phyloP scores from a whole-genome alignment of 1,140 invertebrate species.

The Liolophura sinensis region DNA sequence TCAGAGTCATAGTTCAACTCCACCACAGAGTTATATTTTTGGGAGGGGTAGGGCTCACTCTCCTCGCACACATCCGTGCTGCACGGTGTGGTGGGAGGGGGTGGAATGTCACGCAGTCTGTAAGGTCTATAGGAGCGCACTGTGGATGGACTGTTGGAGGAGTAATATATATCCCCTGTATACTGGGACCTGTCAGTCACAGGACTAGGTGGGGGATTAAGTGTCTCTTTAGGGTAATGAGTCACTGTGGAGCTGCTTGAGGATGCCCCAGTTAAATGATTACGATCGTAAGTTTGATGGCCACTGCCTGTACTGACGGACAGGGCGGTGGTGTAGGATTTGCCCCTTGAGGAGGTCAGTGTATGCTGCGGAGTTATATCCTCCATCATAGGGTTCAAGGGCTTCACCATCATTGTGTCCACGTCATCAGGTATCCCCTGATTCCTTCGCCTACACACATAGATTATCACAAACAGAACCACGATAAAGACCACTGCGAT shows the following conservation, averaged over 20 bases:
- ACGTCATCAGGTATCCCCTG: constrained; percentile 21
- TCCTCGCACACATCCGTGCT: constrained; percentile 93
- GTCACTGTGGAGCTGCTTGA: constrained; percentile 70
- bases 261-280: constrained; percentile 77
- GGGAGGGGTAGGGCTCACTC: constrained; percentile 53
- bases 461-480: constrained; percentile 11
- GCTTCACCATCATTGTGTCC: constrained; percentile 46
- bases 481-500: constrained; percentile 45
- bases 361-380: constrained; percentile 30
- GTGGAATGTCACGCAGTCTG: constrained; percentile 73
- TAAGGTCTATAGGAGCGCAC: constrained; percentile 69
- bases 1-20: constrained; percentile 69
- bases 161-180: constrained; percentile 42
- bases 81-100: constrained; percentile 91
- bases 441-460: constrained; percentile 45
- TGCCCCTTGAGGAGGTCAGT: constrained; percentile 31
- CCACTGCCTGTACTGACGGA: constrained; percentile 38
- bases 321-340: constrained; percentile 36
- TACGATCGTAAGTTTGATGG: constrained; percentile 68
- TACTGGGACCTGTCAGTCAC: constrained; percentile 66
- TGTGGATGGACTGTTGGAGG: constrained; percentile 50
- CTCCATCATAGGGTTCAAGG: constrained; percentile 31
- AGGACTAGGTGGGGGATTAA: constrained; percentile 89
- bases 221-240: constrained; percentile 76
- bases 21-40: constrained; percentile 40